Evolutionary conservation across 2,888 invertebrate species (phyloP).

Genomic region (Arenicola marina): DNA sequence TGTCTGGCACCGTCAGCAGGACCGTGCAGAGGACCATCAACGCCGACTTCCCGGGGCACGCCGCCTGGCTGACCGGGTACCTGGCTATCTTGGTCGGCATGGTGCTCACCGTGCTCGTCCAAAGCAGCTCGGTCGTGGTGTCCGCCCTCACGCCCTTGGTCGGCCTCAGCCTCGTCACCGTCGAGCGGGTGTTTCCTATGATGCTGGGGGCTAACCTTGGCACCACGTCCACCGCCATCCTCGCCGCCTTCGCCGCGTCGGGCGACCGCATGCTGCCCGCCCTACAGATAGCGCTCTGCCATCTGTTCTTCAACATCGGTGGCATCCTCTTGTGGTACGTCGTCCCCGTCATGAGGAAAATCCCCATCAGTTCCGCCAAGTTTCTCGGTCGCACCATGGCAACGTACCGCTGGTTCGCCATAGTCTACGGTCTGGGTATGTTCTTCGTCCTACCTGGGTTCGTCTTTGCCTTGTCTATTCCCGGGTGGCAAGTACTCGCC

Average conservation of each 20-base stretch:
- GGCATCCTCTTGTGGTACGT: conserved; percentile 66
- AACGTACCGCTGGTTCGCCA: conserved; percentile 65
- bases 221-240: conserved; percentile 47
- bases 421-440: conserved; percentile 45
- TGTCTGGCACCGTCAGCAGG: conserved; percentile 43
- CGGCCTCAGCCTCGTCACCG: conserved; percentile 42
- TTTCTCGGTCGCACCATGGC: conserved; percentile 58
- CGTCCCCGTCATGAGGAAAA: conserved; percentile 62
- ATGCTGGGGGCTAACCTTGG: conserved; percentile 50
- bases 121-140: conserved; percentile 51
- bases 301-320: conserved; percentile 66
- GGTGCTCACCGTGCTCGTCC: conserved; percentile 46
- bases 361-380: conserved; percentile 63
- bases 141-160: conserved; percentile 51
- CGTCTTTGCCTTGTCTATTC: conserved; percentile 42
- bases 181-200: conserved; percentile 47
- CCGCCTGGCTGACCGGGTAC: conserved; percentile 46
- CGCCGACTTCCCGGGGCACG: conserved; percentile 50
- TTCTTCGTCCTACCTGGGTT: conserved; percentile 39
- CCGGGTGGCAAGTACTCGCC: conserved; percentile 36
- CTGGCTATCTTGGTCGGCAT: conserved; percentile 46
- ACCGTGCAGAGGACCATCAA: conserved; percentile 52
- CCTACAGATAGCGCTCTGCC: conserved; percentile 64
- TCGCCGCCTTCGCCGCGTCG: conserved; percentile 45
- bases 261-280: conserved; percentile 19